Conservation (phyloP, 1,140 invertebrate genomes). For the Matsumurasca onukii region DNA sequence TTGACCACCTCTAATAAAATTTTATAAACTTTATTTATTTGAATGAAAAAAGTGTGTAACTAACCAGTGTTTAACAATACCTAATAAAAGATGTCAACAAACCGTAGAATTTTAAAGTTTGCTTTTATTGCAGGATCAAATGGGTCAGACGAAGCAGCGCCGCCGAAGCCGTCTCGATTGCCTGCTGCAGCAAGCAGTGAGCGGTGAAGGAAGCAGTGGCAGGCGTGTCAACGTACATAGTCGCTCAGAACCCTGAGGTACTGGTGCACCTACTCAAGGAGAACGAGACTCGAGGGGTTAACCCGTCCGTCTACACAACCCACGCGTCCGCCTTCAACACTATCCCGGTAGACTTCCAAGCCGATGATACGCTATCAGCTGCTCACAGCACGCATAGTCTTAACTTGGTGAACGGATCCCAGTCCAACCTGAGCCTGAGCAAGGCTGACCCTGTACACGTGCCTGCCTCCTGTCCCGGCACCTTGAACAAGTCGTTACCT, state of each 20-base stretch:
- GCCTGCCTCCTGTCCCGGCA: conserved; percentile 12
- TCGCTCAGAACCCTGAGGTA: conserved; percentile 88
- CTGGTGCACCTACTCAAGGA: conserved; percentile 84
- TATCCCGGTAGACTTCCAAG: conserved; percentile 77
- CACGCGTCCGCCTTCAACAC: conserved; percentile 93
- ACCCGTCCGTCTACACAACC: conserved; percentile 82
- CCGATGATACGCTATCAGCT: conserved; percentile 32
- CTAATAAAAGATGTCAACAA: too few species aligned
- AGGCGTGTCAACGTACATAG: conserved; percentile 72
- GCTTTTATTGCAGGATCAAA: conserved; percentile 51
- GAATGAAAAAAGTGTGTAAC: too few species aligned
- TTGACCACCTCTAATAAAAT: too few species aligned
- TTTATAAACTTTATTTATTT: too few species aligned
- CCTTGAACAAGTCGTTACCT: conserved; percentile 40
- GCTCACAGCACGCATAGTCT: conserved; percentile 37
- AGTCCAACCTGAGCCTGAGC: too few species aligned
- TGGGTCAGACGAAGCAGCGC: conserved; percentile 75
- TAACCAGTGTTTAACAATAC: too few species aligned
- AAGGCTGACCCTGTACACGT: too few species aligned
- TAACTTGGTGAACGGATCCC: conserved; percentile 28
- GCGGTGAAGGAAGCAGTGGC: conserved; percentile 39
- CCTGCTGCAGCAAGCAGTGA: conserved; percentile 46
- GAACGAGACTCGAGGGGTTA: conserved; percentile 75
- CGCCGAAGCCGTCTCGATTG: conserved; percentile 75
- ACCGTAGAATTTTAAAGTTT: too few species aligned